phyloP scores from a whole-genome alignment of 2,797 vertebrate genomes.

The Hoplostethus mediterraneus region DNA sequence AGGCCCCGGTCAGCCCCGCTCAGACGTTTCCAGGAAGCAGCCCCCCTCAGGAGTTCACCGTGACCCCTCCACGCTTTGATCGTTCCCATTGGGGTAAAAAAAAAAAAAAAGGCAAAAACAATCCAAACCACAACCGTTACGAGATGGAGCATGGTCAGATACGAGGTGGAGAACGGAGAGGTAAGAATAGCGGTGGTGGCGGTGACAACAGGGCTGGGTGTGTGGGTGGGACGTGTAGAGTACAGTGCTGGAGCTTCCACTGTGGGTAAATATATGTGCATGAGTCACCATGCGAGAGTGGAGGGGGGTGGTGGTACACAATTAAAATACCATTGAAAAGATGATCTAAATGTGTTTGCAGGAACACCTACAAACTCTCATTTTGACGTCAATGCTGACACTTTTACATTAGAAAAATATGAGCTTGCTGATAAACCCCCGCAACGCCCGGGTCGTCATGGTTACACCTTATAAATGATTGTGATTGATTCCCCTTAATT shows the following conservation, averaged over 20 bases:
- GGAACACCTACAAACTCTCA: slow-evolving; percentile 30
- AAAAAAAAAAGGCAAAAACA: slow-evolving; percentile 35
- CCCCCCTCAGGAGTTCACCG: slow-evolving; percentile 30
- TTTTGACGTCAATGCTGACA: slow-evolving; percentile 34
- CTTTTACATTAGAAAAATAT: background rate
- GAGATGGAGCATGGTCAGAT: background rate
- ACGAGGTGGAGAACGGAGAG: background rate
- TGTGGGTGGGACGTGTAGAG: slow-evolving; percentile 54
- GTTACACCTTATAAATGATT: slow-evolving; percentile 5
- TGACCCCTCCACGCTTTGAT: slow-evolving; percentile 31
- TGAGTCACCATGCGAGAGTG: slow-evolving; percentile 61
- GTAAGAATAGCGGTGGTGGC: slow-evolving; percentile 26
- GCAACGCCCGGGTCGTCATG: background rate
- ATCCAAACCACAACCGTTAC: background rate
- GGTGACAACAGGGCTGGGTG: slow-evolving; percentile 16
- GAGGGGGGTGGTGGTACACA: background rate
- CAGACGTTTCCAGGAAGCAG: slow-evolving; percentile 55
- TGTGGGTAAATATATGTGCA: slow-evolving; percentile 58
- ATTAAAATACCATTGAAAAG: slow-evolving; percentile 48
- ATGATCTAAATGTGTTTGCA: background rate
- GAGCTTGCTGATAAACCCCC: background rate
- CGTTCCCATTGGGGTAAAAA: slow-evolving; percentile 20
- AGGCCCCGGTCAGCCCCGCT: slow-evolving; percentile 2
- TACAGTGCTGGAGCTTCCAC: slow-evolving; percentile 72
- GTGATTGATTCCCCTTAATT: slow-evolving; percentile 5